A percentile compares a stretch with the other conserved stretches of the same genome.
Evolutionary conservation across 1,140 invertebrate species (phyloP).

Genomic region (Drosophila simulans): DNA sequence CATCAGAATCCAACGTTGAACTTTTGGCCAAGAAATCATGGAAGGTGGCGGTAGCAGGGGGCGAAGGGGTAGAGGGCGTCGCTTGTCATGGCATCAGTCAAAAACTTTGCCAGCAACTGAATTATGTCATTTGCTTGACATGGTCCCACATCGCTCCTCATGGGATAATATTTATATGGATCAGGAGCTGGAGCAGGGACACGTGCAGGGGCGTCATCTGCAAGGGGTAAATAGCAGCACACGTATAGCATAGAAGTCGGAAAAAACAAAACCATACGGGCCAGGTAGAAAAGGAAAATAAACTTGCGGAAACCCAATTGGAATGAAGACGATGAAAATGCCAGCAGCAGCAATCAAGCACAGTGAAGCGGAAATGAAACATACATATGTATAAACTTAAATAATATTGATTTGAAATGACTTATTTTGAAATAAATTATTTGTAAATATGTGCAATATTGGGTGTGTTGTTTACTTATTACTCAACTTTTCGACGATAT

Average conservation of each 20-base stretch:
- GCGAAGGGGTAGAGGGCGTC: conserved; percentile 20
- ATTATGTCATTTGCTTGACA: conserved; percentile 80
- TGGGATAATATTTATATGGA: not conserved
- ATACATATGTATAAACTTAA: not conserved
- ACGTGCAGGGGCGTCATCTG: too few relatives aligned
- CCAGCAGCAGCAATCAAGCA: conserved; percentile 25
- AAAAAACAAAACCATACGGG: conserved; percentile 33
- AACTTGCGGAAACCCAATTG: conserved; percentile 35
- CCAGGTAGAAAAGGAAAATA: conserved; percentile 48
- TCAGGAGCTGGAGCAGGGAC: too few relatives aligned
- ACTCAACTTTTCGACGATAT: not conserved
- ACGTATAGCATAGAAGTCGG: conserved; percentile 30
- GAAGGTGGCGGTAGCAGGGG: not conserved
- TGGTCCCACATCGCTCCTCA: conserved; percentile 17
- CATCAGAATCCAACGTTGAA: conserved; percentile 77
- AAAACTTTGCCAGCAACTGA: conserved; percentile 80
- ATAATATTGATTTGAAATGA: not conserved
- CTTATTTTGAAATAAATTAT: not conserved
- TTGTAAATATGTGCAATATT: not conserved
- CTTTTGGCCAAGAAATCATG: conserved; percentile 55
- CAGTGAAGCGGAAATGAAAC: not conserved
- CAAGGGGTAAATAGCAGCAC: conserved; percentile 33
- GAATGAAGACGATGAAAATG: conserved; percentile 46
- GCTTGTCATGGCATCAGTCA: conserved; percentile 73
- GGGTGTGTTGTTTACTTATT: not conserved